Base-by-base conservation (phyloP, 2,113 vertebrate genomes). In the Typhlomys cinereus region DNA sequence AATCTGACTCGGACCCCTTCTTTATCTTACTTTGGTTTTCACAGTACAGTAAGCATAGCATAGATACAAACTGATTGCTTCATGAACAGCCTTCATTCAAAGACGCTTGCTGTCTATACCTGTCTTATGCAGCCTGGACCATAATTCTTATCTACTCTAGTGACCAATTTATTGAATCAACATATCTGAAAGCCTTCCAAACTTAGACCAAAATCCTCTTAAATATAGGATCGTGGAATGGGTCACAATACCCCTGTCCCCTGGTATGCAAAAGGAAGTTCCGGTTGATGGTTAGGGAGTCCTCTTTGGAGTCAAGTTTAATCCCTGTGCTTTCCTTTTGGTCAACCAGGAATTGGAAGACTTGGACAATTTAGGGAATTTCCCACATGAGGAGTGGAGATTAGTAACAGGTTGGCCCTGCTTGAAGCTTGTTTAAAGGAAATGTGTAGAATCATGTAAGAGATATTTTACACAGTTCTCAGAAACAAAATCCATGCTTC, bases 131-230 rank as follows among this genome's bases (percentile, higher is more conserved):
- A 73, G 61, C 9, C 29, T 25, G 44, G 14, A 36, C 29, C 57
- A 36, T 17, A 31, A 41, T 36, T 39, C 54, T 25, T 21, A 27
- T 67, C 6, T 23, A 81, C 46, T 59, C 36, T 80, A 74, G 83
- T 23, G 41, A 69, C 46, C 21, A 66, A 48, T 20, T 29, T 61
- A 80, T 76, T 66, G 44, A 57, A 54, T 71, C 31, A 91, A 62
- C 54, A 93, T 41, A 82, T 44, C 23, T 50, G 50, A 89, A 81
- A 80, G 15, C 57, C 41, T 89, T 80, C 79, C 46, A 83, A 74
- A 50, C 12, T 70, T 11, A 81, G 70, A 86, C 31, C 23, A 87
- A 92, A 79, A 50, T 12, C 6, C 7, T 29, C 23, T 70, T 46
- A 87, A 69, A n/a, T 50, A 66, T 21, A 36, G 18, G 74, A 11